These are phyloP conservation scores for Drosophila parabipectinata DNA, from an alignment of 1,140 invertebrate species.

Conservation along the genomic window DNA sequence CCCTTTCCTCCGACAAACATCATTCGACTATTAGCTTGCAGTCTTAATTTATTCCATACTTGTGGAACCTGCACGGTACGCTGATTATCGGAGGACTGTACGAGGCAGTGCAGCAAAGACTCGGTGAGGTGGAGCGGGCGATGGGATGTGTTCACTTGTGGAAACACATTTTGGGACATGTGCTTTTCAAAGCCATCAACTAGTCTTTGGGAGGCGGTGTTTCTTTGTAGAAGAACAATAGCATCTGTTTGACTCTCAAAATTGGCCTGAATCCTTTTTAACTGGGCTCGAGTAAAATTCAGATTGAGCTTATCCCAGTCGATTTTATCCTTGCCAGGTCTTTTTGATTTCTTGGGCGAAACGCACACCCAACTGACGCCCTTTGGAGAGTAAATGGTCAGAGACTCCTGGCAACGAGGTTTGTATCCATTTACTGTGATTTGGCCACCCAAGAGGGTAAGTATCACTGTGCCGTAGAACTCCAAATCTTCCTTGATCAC, in stretches of 20 bases:
- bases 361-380: constrained; percentile 54
- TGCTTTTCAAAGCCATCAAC: constrained; percentile 59
- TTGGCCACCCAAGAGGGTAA: constrained; percentile 49
- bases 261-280: constrained; percentile 46
- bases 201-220: constrained; percentile 42
- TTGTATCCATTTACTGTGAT: constrained; percentile 53
- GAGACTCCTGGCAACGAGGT: background rate
- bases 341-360: constrained; percentile 27
- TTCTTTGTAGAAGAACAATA: constrained; percentile 69
- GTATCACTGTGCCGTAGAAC: constrained; percentile 52
- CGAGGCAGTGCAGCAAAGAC: constrained; percentile 66
- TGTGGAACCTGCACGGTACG: constrained; percentile 64
- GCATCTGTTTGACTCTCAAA: constrained; percentile 62
- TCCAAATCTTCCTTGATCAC: constrained; percentile 58
- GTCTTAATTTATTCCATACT: constrained; percentile 72
- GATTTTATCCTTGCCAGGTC: constrained; percentile 6
- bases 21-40: constrained; percentile 53
- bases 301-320: constrained; percentile 33
- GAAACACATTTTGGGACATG: constrained; percentile 84
- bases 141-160: constrained; percentile 62
- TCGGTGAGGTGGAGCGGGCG: constrained; percentile 60
- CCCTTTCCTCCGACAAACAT: constrained; percentile 88
- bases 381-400: constrained; percentile 59
- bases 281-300: constrained; percentile 53
- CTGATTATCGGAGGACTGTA: constrained; percentile 53